Evolutionary conservation across 2,113 vertebrate species (phyloP), one percentile per base, ranked within the genome.

Genomic region (Eolophus roseicapilla): DNA sequence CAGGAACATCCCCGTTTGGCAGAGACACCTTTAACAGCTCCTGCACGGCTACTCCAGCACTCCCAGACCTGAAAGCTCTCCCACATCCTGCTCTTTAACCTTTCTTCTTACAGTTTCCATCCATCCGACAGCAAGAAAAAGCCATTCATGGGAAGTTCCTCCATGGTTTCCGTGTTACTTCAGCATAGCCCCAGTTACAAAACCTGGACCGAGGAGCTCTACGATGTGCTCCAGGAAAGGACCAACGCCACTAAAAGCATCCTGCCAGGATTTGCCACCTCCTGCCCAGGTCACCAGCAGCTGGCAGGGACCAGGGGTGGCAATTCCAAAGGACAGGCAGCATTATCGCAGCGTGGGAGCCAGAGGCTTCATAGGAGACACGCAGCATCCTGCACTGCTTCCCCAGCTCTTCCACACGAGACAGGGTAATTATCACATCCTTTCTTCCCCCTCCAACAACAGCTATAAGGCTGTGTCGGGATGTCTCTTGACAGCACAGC

Each of bases 341-440:
- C 0, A 0, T 1, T 7, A 37, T 23, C 18, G 49, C 50, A 80
- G 43, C 4, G 1, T 1, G 0, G 64, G 68, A 67, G 46, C 39
- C 69, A 24, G 35, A 28, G 63, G 60, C 52, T 49, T 28, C 7
- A 2, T 0, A 7, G 68, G 16, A 63, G 50, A 67, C 1, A 3
- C n/a, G 43, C 79, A 60, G 67, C 82, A 82, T 41, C 70, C 60
- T 14, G 37, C 19, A 2, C 53, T 11, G 70, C 52, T 82, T 82
- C 43, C 62, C 33, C 13, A 2, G 35, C 64, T 47, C n/a, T 17
- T 53, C 71, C 57, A 27, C 31, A 20, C 0, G 1, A 23, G 81
- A 11, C 55, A 31, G 78, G 78, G 50, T 2, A 12, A 50, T 69
- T 9, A 17, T 28, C 55, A 35, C 0, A 1, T 9, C 94, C 43